Evolutionary conservation across 2,113 vertebrate genomes (phyloP).

Genomic region (Oceanodroma tethys): DNA sequence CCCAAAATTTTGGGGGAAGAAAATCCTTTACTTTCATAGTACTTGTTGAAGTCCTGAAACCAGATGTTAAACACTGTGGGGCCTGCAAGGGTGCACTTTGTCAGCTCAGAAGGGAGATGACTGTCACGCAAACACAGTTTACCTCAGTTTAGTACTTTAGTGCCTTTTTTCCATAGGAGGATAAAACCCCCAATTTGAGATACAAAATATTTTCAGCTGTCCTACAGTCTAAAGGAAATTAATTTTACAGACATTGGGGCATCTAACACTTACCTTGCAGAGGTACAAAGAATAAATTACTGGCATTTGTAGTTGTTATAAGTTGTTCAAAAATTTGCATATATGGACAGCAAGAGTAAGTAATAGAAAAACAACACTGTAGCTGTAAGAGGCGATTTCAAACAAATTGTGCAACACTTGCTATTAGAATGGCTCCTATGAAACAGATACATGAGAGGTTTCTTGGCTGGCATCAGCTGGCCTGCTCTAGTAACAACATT

Average conservation of each 20-base stretch:
- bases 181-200: neutral
- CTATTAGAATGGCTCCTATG: neutral
- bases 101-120: neutral
- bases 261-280: neutral
- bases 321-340: neutral
- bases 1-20: accelerated
- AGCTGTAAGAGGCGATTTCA: neutral
- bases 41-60: neutral
- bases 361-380: neutral
- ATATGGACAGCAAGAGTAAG: neutral
- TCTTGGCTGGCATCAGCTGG: neutral
- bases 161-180: neutral
- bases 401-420: neutral
- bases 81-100: neutral
- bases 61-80: neutral
- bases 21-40: neutral
- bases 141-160: neutral
- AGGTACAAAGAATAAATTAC: too few relatives aligned
- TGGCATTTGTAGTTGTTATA: neutral
- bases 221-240: neutral
- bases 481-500: neutral
- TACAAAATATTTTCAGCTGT: neutral
- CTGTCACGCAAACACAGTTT: neutral
- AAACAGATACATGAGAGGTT: neutral
- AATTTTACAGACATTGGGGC: neutral